Evolutionary conservation across 2,113 vertebrate genomes (phyloP).

Genomic region (Pterocles gutturalis): DNA sequence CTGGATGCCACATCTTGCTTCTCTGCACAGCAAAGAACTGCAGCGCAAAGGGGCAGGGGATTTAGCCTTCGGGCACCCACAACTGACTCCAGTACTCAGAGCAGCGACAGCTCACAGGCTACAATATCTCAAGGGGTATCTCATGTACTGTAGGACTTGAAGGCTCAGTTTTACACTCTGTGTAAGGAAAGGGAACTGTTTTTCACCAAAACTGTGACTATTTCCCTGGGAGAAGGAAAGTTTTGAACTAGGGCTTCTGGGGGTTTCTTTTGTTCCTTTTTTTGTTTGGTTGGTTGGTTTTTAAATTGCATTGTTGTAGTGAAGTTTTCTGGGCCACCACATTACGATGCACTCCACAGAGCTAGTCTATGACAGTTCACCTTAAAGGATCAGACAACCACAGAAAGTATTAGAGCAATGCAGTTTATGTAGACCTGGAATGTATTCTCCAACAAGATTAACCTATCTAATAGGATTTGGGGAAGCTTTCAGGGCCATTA

Average conservation of each 20-base stretch:
- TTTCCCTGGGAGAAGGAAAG: not conserved
- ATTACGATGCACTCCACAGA: not conserved
- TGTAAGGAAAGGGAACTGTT: not conserved
- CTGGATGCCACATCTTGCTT: not conserved
- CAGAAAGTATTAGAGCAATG: conserved; percentile 58
- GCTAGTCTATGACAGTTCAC: conserved; percentile 28
- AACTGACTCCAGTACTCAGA: accelerated
- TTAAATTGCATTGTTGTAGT: not conserved
- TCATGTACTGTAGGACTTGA: not conserved
- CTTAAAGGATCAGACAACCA: conserved; percentile 58
- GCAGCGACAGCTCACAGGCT: not conserved
- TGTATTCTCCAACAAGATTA: conserved; percentile 78
- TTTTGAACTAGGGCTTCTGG: not conserved
- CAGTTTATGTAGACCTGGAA: conserved; percentile 69
- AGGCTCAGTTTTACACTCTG: not conserved
- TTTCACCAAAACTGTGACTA: not conserved
- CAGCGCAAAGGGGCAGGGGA: not conserved
- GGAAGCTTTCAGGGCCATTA: conserved; percentile 74
- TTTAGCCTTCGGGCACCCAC: not conserved
- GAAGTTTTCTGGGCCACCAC: not conserved
- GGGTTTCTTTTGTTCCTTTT: not conserved
- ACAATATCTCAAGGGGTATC: not conserved
- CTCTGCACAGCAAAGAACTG: not conserved
- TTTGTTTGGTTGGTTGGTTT: too few species aligned
- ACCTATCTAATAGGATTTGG: conserved; percentile 79